These are phyloP conservation scores for Gari tellinella DNA, from an alignment of 2,888 invertebrate species.

Conservation along the genomic window DNA sequence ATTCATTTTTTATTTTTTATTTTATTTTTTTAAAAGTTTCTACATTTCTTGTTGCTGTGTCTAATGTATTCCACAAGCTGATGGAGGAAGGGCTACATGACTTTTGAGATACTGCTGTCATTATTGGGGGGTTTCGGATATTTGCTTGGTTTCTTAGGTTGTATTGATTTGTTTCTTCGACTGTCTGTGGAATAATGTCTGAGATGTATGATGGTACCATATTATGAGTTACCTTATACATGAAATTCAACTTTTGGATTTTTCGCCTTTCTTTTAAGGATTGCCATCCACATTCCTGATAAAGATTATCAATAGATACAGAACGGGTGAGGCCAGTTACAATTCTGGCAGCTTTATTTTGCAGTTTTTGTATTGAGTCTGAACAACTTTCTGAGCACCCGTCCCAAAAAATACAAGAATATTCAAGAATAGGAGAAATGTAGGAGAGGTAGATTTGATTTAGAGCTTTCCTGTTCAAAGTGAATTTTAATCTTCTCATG, in stretches of 20 bases:
- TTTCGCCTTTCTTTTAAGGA: neutral
- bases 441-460: no score
- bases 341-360: no score
- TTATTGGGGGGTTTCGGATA: neutral
- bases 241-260: neutral
- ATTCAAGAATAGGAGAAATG: no score
- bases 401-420: no score
- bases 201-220: neutral
- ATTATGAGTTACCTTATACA: neutral
- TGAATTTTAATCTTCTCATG: no score
- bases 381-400: no score
- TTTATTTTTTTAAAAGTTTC: no score
- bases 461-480: no score
- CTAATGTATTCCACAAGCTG: neutral
- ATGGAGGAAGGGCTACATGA: neutral
- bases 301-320: slow-evolving; percentile 5
- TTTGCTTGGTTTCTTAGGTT: neutral
- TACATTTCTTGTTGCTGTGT: no score
- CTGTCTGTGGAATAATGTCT: neutral
- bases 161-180: neutral
- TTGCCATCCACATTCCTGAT: neutral
- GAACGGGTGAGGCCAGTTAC: no score
- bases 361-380: no score
- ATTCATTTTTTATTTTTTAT: no score
- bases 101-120: neutral